A percentile compares a stretch with the other conserved stretches of the same genome.
These are phyloP conservation scores for Drosophila erecta DNA, from an alignment of 1,140 invertebrate genomes.

Conservation along the genomic window DNA sequence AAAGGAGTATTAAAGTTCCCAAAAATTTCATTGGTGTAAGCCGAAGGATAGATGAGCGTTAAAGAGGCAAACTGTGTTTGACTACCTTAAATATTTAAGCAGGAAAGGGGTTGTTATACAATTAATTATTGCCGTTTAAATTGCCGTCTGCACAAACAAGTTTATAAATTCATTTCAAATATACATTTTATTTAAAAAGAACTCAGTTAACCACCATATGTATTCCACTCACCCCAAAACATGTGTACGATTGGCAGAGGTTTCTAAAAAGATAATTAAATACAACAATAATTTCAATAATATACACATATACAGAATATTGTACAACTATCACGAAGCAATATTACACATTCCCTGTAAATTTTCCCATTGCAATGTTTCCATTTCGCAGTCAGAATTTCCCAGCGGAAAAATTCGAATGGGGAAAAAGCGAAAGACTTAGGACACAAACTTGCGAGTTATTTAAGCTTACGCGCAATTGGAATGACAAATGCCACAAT, in stretches of 20 bases:
- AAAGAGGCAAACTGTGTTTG: not conserved
- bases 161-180: no score
- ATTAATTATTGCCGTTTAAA: no score
- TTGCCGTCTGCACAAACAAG: not conserved
- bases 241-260: not conserved
- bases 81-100: not conserved
- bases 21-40: slow-evolving; percentile 2
- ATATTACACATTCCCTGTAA: no score
- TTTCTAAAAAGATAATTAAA: not conserved
- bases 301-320: not conserved
- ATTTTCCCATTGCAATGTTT: not conserved
- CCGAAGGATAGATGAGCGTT: no score
- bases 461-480: slow-evolving; percentile 15
- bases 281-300: not conserved
- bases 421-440: slow-evolving; percentile 20
- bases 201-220: not conserved
- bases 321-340: not conserved
- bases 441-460: slow-evolving; percentile 12
- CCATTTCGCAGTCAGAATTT: slow-evolving; percentile 3
- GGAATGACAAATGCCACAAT: slow-evolving; percentile 40
- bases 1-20: not conserved
- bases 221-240: no score
- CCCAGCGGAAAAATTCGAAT: not conserved
- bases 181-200: no score
- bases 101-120: no score